Percentiles rank a stretch among this genome's conserved stretches.
These are phyloP conservation scores for Diarsia dahlii DNA, from an alignment of 2,888 invertebrate species.

Conservation along the genomic window DNA sequence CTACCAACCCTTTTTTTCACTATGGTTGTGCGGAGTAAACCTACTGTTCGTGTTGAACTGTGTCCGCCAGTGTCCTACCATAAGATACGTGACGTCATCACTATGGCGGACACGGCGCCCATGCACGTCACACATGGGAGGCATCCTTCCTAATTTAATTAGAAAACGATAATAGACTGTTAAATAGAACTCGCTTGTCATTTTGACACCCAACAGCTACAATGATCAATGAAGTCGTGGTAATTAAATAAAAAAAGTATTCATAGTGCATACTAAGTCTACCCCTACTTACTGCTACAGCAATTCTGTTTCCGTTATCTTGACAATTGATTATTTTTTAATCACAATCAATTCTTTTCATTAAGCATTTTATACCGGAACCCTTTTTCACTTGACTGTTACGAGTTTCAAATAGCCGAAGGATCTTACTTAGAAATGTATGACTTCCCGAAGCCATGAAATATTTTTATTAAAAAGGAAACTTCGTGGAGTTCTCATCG, in stretches of 20 bases:
- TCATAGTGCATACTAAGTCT: not conserved
- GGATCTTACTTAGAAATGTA: not conserved
- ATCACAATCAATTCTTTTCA: not conserved
- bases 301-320: not conserved
- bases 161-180: constrained; percentile 10
- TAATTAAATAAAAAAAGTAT: not conserved
- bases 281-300: not conserved
- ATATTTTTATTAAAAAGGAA: not conserved
- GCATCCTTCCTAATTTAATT: constrained; percentile 24
- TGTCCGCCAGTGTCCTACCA: not conserved
- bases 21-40: not conserved
- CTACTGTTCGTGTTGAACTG: constrained; percentile 18
- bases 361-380: not conserved
- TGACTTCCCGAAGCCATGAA: not conserved
- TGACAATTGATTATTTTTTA: not conserved
- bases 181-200: not conserved
- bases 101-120: constrained; percentile 29
- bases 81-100: constrained; percentile 45
- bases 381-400: not conserved
- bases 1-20: not conserved
- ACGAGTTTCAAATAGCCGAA: not conserved
- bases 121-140: constrained; percentile 21
- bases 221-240: not conserved
- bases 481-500: not conserved
- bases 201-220: not conserved